These are phyloP conservation scores for Sarcophaga caerulescens DNA, from an alignment of 2,888 invertebrate genomes.

Conservation along the genomic window DNA sequence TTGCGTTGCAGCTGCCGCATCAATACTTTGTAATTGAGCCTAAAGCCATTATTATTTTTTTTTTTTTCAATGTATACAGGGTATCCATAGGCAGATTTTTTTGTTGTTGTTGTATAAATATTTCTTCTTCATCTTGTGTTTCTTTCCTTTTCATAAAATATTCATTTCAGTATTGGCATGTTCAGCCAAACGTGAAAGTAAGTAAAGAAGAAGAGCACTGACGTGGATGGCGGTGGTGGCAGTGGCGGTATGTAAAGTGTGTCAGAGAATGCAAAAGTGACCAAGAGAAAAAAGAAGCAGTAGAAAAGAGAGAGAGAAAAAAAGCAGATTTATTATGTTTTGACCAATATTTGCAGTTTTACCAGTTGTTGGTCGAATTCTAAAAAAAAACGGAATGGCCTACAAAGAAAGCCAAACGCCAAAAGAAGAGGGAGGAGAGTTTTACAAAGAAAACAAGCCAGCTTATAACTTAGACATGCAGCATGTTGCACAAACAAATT, in stretches of 20 bases:
- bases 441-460: not conserved
- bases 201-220: conserved; percentile 26
- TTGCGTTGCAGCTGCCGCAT: conserved; percentile 15
- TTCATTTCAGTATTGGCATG: conserved; percentile 64
- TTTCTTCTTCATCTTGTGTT: conserved; percentile 8
- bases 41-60: conserved; percentile 26
- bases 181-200: conserved; percentile 55
- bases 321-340: conserved; percentile 57
- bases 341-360: conserved; percentile 49
- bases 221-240: conserved; percentile 18
- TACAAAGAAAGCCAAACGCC: not conserved
- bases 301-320: conserved; percentile 8
- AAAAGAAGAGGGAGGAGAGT: not conserved
- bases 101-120: too few species aligned
- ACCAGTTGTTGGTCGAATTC: conserved; percentile 38
- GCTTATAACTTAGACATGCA: conserved; percentile 14
- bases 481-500: conserved; percentile 56
- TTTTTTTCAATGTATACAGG: conserved; percentile 11
- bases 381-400: not conserved
- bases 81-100: conserved; percentile 10
- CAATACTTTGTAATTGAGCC: conserved; percentile 27
- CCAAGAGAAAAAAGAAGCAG: conserved; percentile 8
- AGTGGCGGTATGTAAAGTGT: conserved; percentile 54
- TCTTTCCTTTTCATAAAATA: conserved; percentile 53
- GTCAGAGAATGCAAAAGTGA: conserved; percentile 65